These are phyloP conservation scores for Oncorhynchus keta DNA, from an alignment of 2,113 vertebrate genomes.

Conservation along the genomic window DNA sequence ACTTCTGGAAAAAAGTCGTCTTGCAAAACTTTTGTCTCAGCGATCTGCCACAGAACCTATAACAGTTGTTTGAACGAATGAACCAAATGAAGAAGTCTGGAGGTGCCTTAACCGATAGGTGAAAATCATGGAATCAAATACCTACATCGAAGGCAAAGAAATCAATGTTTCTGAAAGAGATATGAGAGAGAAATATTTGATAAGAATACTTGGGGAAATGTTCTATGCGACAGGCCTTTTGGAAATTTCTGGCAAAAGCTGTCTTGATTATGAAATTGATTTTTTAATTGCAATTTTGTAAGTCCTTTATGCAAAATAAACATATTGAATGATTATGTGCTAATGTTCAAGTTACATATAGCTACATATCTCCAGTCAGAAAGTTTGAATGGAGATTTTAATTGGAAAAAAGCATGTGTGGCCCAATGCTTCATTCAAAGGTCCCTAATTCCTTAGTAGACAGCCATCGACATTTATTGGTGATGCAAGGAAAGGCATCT, in stretches of 20 bases:
- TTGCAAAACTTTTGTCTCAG: constrained; percentile 43
- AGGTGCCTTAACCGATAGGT: constrained; percentile 50
- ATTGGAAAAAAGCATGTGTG: constrained; percentile 5
- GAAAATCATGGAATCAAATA: constrained; percentile 58
- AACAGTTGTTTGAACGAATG: constrained; percentile 39
- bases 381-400: constrained; percentile 5
- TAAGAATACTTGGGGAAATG: too few species aligned
- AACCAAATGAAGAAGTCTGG: neutral
- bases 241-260: too few species aligned
- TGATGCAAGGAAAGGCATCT: constrained; percentile 2
- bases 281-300: too few species aligned
- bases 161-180: neutral
- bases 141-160: constrained; percentile 25
- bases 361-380: too few species aligned
- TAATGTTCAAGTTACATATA: too few species aligned
- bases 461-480: neutral
- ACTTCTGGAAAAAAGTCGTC: constrained; percentile 55
- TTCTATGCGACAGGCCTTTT: too few species aligned
- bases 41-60: constrained; percentile 52
- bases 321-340: too few species aligned
- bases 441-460: neutral
- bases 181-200: neutral
- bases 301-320: too few species aligned
- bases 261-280: too few species aligned
- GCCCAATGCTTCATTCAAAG: neutral